Conservation (phyloP, 2,888 invertebrate species). For the Plebejus argus region DNA sequence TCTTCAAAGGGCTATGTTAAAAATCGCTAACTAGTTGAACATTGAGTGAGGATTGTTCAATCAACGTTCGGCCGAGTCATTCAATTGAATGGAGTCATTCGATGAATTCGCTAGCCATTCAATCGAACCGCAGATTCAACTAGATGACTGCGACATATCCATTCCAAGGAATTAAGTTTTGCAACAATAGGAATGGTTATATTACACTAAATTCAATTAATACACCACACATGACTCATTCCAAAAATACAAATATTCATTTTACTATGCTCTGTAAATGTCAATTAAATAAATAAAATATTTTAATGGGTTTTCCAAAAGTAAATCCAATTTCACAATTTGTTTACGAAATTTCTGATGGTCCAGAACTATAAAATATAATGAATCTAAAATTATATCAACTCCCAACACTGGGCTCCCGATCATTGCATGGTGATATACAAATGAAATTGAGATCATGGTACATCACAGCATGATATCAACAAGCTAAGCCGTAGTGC, state of each 20-base stretch:
- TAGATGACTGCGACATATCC: too few relatives aligned
- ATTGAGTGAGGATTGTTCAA: too few relatives aligned
- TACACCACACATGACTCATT: not conserved
- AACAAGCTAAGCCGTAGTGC: slow-evolving; percentile 22
- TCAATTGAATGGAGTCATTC: too few relatives aligned
- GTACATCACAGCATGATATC: slow-evolving; percentile 47
- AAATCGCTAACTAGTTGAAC: too few relatives aligned
- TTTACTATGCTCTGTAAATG: not conserved
- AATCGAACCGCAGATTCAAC: too few relatives aligned
- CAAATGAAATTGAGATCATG: slow-evolving; percentile 49
- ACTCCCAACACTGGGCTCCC: not conserved
- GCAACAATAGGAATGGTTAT: slow-evolving; percentile 23
- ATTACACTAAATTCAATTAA: slow-evolving; percentile 15
- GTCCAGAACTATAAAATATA: not conserved
- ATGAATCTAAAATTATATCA: not conserved
- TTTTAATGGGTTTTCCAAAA: not conserved
- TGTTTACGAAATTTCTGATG: not conserved
- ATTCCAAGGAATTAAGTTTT: slow-evolving; percentile 22
- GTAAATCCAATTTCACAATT: not conserved
- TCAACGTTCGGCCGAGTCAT: too few relatives aligned
- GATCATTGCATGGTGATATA: slow-evolving; percentile 40
- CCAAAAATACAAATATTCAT: not conserved
- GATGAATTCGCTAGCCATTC: too few relatives aligned
- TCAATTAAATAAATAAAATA: not conserved
- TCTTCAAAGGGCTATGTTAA: too few relatives aligned